Evolutionary conservation across 2,113 vertebrate species (phyloP), one percentile per base, ranked within the genome.

Genomic region (Calidris pugnax): DNA sequence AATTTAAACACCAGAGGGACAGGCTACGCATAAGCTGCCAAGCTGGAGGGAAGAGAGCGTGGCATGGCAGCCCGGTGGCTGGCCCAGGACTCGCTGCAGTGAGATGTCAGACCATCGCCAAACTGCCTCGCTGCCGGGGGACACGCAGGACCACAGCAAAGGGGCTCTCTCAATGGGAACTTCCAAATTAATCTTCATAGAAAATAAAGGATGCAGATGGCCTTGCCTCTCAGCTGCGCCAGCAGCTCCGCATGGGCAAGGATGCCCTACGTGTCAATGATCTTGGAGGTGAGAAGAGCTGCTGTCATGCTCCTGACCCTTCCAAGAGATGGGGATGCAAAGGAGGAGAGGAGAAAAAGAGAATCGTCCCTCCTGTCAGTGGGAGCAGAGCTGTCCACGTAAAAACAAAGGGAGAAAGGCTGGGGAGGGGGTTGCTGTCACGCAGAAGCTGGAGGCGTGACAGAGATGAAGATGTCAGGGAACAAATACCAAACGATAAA

Each of bases 101-200:
- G 53, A 69, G 47, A 41, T 26, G 12, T 63, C 60, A 73, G 41
- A 22, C 4, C 1, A 2, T 8, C 1, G 2, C 22, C 2, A 3
- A 41, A 32, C 8, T 0, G 0, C 15, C 24, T 43, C 0, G 0
- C 48, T 59, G 67, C 39, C 6, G 2, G 22, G 0, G 1, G 45
- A 32, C 67, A 60, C 1, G 1, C 12, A 76, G 67, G 35, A 48
- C 18, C 1, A 0, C n/a, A 37, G n/a, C 55, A 76, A 43, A 59
- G 37, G 45, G 13, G 10, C 41, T 10, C 53, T 47, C 26, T 32
- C 45, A 48, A 23, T 8, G 68, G 76, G 59, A 89, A 80, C 14
- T 66, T 53, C 37, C 72, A 90, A 71, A 63, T 15, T 14, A 30
- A 89, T 30, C 68, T 55, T 47, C 53, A 12, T 1, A 48, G 35